Base-by-base conservation (phyloP, 2,888 invertebrate genomes). In the Pemphredon lugubris region DNA sequence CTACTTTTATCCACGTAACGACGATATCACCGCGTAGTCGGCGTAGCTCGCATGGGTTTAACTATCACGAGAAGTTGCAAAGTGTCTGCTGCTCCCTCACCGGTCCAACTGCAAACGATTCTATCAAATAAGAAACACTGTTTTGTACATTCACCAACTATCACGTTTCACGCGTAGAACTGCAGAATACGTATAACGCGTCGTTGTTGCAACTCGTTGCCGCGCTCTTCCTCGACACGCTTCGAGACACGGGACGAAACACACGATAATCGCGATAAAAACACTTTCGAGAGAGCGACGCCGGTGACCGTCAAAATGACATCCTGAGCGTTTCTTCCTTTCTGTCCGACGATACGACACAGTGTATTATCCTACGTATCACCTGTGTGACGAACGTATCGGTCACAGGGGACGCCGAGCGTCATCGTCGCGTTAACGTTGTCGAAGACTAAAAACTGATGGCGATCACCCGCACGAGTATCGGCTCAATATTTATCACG, bases 391-490 rank as follows among this genome's bases (percentile, higher is more conserved):
- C 42, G 11, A 26, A 9, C 14, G n/a, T 54, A 18, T 69, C 59
- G 59, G 42, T 54, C 32, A 45, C 45, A 11, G 14, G 32, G 26
- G 14, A 34, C 34, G 48, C 57, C 13, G 4, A 44, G 40, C 45
- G 50, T 63, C 59, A 63, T 60, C 51, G 40, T 40, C 42, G 47
- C 58, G 23, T 54, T 16, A 37, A 54, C 45, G 26, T 54, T 30
- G 44, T 59, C 23, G n/a, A 44, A 51, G 60, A 13, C n/a, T 63
- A 44, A 63, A 63, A 63, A 47, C 47, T 26, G 61, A 53, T 44
- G 14, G 30, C 40, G 47, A 39, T 58, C 44, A 48, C 55, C 53
- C 34, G 32, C 20, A 26, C 13, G 44, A 48, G 53, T 42, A 45
- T 64, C 9, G 45, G 34, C 39, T 47, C 45, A 23, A 47, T 69